Conservation (phyloP, 2,797 vertebrate genomes). For the Pipistrellus nathusii region DNA sequence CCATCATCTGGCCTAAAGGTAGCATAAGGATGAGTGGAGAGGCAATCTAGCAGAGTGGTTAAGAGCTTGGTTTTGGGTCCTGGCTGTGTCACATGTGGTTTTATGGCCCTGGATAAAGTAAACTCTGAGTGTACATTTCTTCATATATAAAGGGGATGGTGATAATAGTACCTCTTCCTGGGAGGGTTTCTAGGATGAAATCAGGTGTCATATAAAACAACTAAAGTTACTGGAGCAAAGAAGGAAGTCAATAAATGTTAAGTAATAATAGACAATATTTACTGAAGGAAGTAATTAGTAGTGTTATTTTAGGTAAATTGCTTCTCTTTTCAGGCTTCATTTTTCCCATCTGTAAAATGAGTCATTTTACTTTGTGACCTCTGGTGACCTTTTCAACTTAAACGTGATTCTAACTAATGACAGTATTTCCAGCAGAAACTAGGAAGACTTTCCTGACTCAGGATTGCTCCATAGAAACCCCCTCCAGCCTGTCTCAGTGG, state of each 20-base stretch:
- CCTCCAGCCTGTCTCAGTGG: not conserved
- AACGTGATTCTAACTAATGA: conserved; percentile 27
- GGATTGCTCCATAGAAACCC: not conserved
- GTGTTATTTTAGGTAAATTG: not conserved
- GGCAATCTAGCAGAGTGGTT: not conserved
- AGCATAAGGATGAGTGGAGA: not conserved
- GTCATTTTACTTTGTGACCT: conserved; percentile 6
- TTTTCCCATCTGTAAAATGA: conserved; percentile 60
- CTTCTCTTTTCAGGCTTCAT: conserved; percentile 28
- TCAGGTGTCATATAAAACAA: conserved; percentile 17
- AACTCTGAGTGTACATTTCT: not conserved
- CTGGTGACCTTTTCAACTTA: conserved; percentile 26
- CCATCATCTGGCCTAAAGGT: not conserved
- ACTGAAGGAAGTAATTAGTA: not conserved
- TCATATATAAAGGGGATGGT: not conserved
- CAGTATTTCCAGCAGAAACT: not conserved
- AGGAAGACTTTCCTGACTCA: not conserved
- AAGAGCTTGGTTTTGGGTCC: not conserved
- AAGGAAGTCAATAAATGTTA: conserved; percentile 35
- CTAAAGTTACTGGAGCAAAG: conserved; percentile 33
- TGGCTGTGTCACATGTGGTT: conserved; percentile 18
- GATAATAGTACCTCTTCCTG: not conserved
- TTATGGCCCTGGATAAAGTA: not conserved
- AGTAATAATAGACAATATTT: conserved; percentile 5
- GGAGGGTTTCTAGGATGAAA: conserved; percentile 15